A percentile compares a stretch with the other conserved stretches of the same genome.
These are phyloP conservation scores for Leptobrachium ailaonicum DNA, from an alignment of 2,113 vertebrate species.

Conservation along the genomic window DNA sequence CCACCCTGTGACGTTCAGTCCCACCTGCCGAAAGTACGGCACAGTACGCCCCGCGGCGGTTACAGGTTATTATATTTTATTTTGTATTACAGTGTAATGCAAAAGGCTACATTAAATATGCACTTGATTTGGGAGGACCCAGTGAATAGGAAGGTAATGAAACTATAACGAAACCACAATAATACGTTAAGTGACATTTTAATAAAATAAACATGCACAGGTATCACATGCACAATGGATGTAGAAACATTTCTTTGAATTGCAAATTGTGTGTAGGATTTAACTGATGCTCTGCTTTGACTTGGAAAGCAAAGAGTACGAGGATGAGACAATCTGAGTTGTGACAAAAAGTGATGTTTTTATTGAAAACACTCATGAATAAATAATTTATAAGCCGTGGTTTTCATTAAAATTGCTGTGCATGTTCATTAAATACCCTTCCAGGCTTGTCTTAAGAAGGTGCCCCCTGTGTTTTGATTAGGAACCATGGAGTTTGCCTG, in stretches of 20 bases:
- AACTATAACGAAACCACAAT: no score
- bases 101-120: no score
- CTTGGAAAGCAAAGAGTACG: not conserved
- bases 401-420: conserved; percentile 79
- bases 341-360: conserved; percentile 6
- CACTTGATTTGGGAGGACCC: no score
- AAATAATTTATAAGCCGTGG: conserved; percentile 82
- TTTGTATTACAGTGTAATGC: no score
- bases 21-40: no score
- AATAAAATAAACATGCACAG: no score
- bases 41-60: no score
- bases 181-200: no score
- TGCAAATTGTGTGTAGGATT: not conserved
- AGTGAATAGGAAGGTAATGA: no score
- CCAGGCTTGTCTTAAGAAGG: conserved; percentile 62
- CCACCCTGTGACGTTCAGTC: no score
- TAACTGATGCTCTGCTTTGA: not conserved
- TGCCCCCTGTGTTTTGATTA: conserved; percentile 71
- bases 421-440: conserved; percentile 78
- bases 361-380: conserved; percentile 52
- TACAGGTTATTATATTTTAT: no score
- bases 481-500: conserved; percentile 64
- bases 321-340: not conserved
- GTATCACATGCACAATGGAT: no score
- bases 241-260: not conserved